Conservation (phyloP, 2,797 vertebrate species). For the Tadarida brasiliensis region DNA sequence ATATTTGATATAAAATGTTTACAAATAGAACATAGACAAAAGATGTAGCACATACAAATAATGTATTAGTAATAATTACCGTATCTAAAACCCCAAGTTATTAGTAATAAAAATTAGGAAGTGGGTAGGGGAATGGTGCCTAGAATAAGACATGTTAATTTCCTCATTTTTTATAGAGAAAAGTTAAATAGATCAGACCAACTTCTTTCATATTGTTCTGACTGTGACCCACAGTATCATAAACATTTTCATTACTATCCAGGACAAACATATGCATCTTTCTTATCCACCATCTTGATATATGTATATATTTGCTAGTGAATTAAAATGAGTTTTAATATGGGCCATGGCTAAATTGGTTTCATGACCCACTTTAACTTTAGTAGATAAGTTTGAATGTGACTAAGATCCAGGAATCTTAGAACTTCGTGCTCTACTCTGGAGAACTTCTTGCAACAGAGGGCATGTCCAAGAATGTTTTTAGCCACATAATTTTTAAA, state of each 20-base stretch:
- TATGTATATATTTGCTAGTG: neutral
- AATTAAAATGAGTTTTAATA: conserved; percentile 21
- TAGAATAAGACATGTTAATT: neutral
- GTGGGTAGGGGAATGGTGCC: neutral
- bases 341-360: neutral
- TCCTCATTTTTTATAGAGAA: neutral
- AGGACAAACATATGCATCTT: neutral
- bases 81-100: neutral
- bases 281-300: neutral
- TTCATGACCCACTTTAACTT: neutral
- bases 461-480: neutral
- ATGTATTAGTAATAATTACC: neutral
- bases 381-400: neutral
- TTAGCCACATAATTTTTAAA: neutral
- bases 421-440: neutral
- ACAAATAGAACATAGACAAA: neutral
- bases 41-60: neutral
- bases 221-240: neutral
- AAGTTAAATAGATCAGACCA: neutral
- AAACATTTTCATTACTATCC: neutral
- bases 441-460: neutral
- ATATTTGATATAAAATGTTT: conserved; percentile 1
- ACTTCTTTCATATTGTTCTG: neutral
- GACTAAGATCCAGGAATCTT: neutral
- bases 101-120: conserved; percentile 28